A percentile compares a stretch with the other conserved stretches of the same genome.
Evolutionary conservation across 1,140 invertebrate species (phyloP).

Genomic region (Drosophila miranda): DNA sequence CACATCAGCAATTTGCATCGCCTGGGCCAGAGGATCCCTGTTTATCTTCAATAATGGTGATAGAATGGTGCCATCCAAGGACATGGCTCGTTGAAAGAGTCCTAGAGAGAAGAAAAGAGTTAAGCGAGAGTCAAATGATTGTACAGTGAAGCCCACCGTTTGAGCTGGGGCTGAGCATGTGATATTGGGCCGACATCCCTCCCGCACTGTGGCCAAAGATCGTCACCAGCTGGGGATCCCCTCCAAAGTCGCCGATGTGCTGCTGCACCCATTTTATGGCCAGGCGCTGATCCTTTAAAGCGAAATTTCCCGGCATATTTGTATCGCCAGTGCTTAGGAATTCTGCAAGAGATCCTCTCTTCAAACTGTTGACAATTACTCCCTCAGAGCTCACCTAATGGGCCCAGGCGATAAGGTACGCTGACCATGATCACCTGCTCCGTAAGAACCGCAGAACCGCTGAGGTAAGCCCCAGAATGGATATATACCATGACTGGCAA

Average conservation of each 20-base stretch:
- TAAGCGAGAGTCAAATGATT: constrained; percentile 38
- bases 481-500: constrained; percentile 85
- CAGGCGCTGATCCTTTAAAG: constrained; percentile 75
- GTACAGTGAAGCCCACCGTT: constrained; percentile 64
- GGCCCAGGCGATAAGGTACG: constrained; percentile 84
- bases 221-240: constrained; percentile 88
- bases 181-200: constrained; percentile 83
- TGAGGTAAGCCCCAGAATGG: constrained; percentile 84
- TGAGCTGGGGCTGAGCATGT: constrained; percentile 50
- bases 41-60: constrained; percentile 82
- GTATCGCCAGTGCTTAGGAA: constrained; percentile 75
- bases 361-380: too few species aligned
- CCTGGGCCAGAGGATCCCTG: constrained; percentile 82
- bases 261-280: constrained; percentile 68
- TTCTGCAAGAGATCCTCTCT: not conserved
- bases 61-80: constrained; percentile 85
- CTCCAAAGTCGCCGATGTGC: constrained; percentile 85
- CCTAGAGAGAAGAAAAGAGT: constrained; percentile 6
- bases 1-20: constrained; percentile 50
- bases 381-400: constrained; percentile 63
- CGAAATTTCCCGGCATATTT: constrained; percentile 83
- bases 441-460: constrained; percentile 79
- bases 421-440: constrained; percentile 84
- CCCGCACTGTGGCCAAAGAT: constrained; percentile 90
- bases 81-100: constrained; percentile 84